These are phyloP conservation scores for Philopotamus ludificatus DNA, from an alignment of 1,140 invertebrate genomes.

Conservation along the genomic window DNA sequence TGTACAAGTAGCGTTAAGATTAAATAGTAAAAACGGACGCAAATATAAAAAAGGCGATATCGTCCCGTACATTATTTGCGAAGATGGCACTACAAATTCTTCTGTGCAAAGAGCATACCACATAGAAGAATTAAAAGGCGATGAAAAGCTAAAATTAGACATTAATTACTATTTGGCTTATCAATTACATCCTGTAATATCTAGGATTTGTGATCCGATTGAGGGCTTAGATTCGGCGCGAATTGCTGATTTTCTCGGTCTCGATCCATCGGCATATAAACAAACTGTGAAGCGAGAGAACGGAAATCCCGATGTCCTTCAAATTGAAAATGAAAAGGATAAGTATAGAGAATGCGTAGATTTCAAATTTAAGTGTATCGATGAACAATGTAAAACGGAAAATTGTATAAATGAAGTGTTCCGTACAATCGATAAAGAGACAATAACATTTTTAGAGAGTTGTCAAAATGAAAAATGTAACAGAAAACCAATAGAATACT, in stretches of 20 bases:
- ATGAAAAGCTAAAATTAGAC: constrained; percentile 72
- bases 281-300: constrained; percentile 55
- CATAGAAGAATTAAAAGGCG: constrained; percentile 82
- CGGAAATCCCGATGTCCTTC: constrained; percentile 55
- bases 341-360: constrained; percentile 76
- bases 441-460: constrained; percentile 59
- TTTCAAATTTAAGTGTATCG: constrained; percentile 64
- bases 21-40: constrained; percentile 77
- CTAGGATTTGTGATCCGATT: constrained; percentile 92
- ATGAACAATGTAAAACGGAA: constrained; percentile 59
- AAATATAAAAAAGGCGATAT: constrained; percentile 92
- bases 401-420: constrained; percentile 59
- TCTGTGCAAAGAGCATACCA: constrained; percentile 94
- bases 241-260: constrained; percentile 87
- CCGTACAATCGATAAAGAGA: constrained; percentile 51
- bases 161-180: constrained; percentile 80
- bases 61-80: constrained; percentile 93
- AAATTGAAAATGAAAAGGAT: constrained; percentile 65
- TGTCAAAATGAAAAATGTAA: constrained; percentile 69
- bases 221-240: constrained; percentile 88
- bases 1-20: constrained; percentile 86
- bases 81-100: constrained; percentile 76
- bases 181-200: constrained; percentile 93
- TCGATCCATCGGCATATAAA: constrained; percentile 58
- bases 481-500: constrained; percentile 62